Evolutionary conservation across 30 jellyfish, hydroid and myxozoan species (phyloP).

Genomic region (Hydra vulgaris): DNA sequence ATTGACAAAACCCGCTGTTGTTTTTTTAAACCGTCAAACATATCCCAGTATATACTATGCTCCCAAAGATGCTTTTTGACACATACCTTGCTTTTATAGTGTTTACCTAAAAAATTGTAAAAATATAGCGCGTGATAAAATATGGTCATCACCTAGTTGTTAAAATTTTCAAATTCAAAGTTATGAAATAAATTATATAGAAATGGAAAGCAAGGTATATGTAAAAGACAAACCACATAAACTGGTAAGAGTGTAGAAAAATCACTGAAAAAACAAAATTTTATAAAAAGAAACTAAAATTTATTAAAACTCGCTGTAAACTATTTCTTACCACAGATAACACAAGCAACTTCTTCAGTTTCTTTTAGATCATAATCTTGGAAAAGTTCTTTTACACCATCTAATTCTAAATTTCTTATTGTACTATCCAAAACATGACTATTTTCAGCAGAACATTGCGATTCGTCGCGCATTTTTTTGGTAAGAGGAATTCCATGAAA

Average conservation of each 20-base stretch:
- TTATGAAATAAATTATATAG: too few species aligned
- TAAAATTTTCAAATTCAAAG: too few species aligned
- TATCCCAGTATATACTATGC: slow-evolving; percentile 91
- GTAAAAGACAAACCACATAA: too few species aligned
- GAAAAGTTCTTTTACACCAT: slow-evolving; percentile 66
- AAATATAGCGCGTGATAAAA: too few species aligned
- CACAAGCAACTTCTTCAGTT: slow-evolving; percentile 84
- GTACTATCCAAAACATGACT: slow-evolving; percentile 27
- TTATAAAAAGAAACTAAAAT: too few species aligned
- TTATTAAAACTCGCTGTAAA: too few species aligned
- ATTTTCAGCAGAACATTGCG: slow-evolving; percentile 67
- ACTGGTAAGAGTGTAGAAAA: too few species aligned
- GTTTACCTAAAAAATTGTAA: slow-evolving; percentile 53
- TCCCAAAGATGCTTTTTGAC: slow-evolving; percentile 96
- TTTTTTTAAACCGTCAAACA: slow-evolving; percentile 87
- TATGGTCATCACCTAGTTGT: too few species aligned
- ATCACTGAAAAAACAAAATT: too few species aligned
- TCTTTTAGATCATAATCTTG: slow-evolving; percentile 68
- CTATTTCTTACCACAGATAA: slow-evolving; percentile 86
- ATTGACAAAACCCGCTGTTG: slow-evolving; percentile 93
- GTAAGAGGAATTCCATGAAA: slow-evolving; percentile 13
- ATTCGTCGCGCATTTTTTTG: slow-evolving; percentile 47
- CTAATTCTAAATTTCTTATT: slow-evolving; percentile 62
- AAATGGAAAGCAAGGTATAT: too few species aligned
- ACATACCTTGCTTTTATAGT: slow-evolving; percentile 91